Evolutionary conservation across 2,797 vertebrate species (phyloP).

Genomic region (Lophotriccus pileatus): DNA sequence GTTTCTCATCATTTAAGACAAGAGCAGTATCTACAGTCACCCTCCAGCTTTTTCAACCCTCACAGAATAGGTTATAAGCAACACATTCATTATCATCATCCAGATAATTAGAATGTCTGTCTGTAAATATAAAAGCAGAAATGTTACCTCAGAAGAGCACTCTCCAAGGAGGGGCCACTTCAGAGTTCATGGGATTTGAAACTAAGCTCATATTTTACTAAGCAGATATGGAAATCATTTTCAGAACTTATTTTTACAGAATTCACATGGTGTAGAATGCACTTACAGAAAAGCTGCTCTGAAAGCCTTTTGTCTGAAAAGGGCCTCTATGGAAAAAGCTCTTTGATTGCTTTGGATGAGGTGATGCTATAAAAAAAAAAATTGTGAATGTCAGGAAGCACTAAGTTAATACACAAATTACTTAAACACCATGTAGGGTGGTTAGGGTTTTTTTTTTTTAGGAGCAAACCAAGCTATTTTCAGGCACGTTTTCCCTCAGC

Average conservation of each 20-base stretch:
- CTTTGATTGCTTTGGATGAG: background rate
- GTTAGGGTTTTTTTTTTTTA: background rate
- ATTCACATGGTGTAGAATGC: background rate
- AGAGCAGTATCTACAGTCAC: slow-evolving; percentile 38
- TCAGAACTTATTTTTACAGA: background rate
- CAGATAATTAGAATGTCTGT: slow-evolving; percentile 64
- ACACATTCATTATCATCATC: slow-evolving; percentile 56
- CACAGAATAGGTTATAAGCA: slow-evolving; percentile 56
- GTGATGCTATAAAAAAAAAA: background rate
- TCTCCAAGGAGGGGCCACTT: background rate
- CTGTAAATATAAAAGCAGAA: slow-evolving; percentile 58
- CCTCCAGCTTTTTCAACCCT: slow-evolving; percentile 58
- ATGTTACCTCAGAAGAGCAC: slow-evolving; percentile 35
- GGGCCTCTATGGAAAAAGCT: background rate
- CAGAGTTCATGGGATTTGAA: slow-evolving; percentile 25
- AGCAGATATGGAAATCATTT: background rate
- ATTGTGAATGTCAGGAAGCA: background rate
- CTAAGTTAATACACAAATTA: background rate
- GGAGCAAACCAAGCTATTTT: background rate
- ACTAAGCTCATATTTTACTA: slow-evolving; percentile 11
- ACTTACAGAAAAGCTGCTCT: background rate
- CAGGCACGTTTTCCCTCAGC: background rate
- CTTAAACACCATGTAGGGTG: background rate
- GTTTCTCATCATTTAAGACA: slow-evolving; percentile 39
- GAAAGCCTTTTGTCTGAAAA: slow-evolving; percentile 18